Evolutionary conservation across 1,140 invertebrate species (phyloP).

Genomic region (Camponotus pennsylvanicus): DNA sequence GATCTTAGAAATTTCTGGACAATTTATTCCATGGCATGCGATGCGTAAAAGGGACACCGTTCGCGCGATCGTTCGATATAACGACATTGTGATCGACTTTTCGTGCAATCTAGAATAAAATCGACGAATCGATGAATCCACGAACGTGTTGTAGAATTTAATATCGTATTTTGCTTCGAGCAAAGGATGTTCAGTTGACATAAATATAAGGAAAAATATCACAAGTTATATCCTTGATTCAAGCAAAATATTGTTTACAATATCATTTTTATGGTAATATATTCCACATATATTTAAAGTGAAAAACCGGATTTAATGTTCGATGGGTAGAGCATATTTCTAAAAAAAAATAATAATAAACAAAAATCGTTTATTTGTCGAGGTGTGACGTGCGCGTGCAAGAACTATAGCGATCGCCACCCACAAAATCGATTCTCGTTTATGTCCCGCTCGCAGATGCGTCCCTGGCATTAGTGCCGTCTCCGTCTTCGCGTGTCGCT

Average conservation of each 20-base stretch:
- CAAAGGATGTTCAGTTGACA: too few species aligned
- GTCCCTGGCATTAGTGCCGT: conserved; percentile 58
- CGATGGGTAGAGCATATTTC: neutral
- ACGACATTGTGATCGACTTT: conserved; percentile 54
- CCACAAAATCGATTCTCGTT: conserved; percentile 48
- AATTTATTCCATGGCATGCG: conserved; percentile 78
- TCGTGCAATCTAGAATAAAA: neutral
- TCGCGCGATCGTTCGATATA: conserved; percentile 9
- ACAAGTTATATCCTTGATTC: neutral
- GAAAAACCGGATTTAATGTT: neutral
- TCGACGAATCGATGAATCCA: neutral
- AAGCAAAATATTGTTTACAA: neutral
- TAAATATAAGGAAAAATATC: neutral
- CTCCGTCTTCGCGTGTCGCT: conserved; percentile 21
- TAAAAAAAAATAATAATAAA: neutral
- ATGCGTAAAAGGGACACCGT: conserved; percentile 63
- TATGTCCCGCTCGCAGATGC: conserved; percentile 47
- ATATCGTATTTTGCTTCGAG: neutral
- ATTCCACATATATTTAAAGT: neutral
- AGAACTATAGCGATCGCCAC: neutral
- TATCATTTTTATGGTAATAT: neutral
- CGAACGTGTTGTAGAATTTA: conserved; percentile 8
- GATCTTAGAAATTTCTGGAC: conserved; percentile 80
- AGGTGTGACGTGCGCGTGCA: neutral
- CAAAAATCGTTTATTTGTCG: neutral